These are phyloP conservation scores for Epinephelus malabaricus DNA, from an alignment of 2,797 vertebrate genomes.

Conservation along the genomic window DNA sequence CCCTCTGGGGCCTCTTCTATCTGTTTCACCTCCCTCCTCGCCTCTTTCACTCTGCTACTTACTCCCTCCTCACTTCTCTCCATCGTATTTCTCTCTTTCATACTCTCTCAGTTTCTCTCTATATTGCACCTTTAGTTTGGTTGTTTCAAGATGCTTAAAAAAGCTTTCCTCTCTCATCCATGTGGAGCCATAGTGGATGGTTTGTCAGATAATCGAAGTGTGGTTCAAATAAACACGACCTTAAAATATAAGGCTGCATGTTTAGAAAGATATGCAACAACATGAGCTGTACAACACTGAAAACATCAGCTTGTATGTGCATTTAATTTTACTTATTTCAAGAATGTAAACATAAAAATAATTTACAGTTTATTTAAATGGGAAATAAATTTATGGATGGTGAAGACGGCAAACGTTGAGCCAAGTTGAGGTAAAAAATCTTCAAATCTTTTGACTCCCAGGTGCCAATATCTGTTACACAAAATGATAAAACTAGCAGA, in stretches of 20 bases:
- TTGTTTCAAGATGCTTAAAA: neutral
- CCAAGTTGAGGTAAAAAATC: neutral
- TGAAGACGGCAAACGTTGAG: neutral
- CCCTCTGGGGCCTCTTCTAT: neutral
- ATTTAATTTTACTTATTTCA: too few species aligned
- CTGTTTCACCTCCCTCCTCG: constrained; percentile 13
- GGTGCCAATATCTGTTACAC: neutral
- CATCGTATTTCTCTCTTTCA: neutral
- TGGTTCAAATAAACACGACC: neutral
- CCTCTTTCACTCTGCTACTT: neutral
- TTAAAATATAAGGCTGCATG: neutral
- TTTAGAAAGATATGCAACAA: neutral
- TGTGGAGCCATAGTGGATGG: too few species aligned
- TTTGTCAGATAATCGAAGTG: too few species aligned
- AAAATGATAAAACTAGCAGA: neutral
- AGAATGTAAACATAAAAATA: too few species aligned
- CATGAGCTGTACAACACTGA: neutral
- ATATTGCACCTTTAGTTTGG: neutral
- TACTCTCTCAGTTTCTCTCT: neutral
- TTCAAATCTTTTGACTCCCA: neutral
- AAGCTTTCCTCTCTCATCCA: too few species aligned
- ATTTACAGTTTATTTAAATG: neutral
- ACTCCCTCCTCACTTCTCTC: neutral
- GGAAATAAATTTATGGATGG: neutral
- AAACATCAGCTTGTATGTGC: too few species aligned